Conservation (phyloP, 2,888 invertebrate species). For the Matsumyia berberina region DNA sequence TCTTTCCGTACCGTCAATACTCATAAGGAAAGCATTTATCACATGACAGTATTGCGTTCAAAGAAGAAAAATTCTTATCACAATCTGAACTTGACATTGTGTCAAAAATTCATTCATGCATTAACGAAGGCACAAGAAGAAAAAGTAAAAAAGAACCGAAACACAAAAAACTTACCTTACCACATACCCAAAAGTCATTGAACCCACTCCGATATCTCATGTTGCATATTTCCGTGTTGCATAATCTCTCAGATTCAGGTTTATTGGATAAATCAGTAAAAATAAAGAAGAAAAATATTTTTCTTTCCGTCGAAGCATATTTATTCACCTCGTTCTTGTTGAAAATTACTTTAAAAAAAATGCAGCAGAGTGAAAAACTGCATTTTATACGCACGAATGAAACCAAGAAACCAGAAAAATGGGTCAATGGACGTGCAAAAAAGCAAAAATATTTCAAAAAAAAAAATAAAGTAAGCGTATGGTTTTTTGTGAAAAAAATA, state of each 20-base stretch:
- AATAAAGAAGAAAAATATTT: neutral
- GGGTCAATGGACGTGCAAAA: slow-evolving; percentile 72
- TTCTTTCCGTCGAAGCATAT: slow-evolving; percentile 40
- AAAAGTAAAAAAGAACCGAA: slow-evolving; percentile 4
- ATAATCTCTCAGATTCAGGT: slow-evolving; percentile 70
- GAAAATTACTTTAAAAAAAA: slow-evolving; percentile 39
- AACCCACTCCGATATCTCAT: slow-evolving; percentile 58
- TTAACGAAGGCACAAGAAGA: neutral
- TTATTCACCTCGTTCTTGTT: slow-evolving; percentile 67
- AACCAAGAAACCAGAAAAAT: slow-evolving; percentile 66
- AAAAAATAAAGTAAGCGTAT: neutral
- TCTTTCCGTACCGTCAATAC: neutral
- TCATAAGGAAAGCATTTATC: neutral
- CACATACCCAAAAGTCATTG: slow-evolving; percentile 59
- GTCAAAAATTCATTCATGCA: slow-evolving; percentile 41
- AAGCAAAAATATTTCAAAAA: slow-evolving; percentile 28
- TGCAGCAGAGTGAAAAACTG: slow-evolving; percentile 9
- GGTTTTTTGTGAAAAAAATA: slow-evolving; percentile 18
- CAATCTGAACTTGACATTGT: slow-evolving; percentile 66
- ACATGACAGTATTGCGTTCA: slow-evolving; percentile 3
- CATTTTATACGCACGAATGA: slow-evolving; percentile 40
- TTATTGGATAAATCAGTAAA: slow-evolving; percentile 64
- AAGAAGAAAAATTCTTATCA: neutral
- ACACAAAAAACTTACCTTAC: slow-evolving; percentile 30
- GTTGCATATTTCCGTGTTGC: slow-evolving; percentile 73